These are phyloP conservation scores for Ophiothrix spiculata DNA, from an alignment of 35 echinoderm and acorn worm genomes.

Conservation along the genomic window DNA sequence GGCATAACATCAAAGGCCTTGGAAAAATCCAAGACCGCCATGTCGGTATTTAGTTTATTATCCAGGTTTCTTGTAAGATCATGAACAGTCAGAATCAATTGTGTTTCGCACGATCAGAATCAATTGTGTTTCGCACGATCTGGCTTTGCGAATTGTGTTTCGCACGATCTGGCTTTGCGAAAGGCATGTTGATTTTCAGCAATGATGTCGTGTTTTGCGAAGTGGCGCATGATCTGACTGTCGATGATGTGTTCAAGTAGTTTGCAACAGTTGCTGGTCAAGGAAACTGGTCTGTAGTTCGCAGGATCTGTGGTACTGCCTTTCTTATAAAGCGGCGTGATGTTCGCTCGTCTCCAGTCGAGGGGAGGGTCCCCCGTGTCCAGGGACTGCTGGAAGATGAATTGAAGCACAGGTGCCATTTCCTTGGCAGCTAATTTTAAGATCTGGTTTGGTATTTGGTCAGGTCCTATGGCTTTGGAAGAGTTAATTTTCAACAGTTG, in stretches of 20 bases:
- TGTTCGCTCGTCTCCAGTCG: slow-evolving; percentile 24
- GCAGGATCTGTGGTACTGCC: slow-evolving; percentile 22
- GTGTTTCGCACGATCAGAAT: too few relatives aligned
- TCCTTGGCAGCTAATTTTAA: slow-evolving; percentile 32
- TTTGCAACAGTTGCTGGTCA: slow-evolving; percentile 40
- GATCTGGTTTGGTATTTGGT: slow-evolving; percentile 6
- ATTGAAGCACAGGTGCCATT: slow-evolving; percentile 10
- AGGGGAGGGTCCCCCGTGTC: slow-evolving; percentile 23
- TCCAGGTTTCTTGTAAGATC: slow-evolving; percentile 14
- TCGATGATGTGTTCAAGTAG: slow-evolving; percentile 29
- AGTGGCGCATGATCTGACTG: slow-evolving; percentile 15
- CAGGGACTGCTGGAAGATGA: slow-evolving; percentile 38
- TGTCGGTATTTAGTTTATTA: slow-evolving; percentile 8
- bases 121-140: too few relatives aligned
- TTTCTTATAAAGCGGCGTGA: slow-evolving; percentile 44
- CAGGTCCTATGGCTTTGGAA: slow-evolving; percentile 20
- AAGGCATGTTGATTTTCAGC: slow-evolving; percentile 29
- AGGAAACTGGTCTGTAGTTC: slow-evolving; percentile 45
- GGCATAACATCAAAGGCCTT: slow-evolving; percentile 27
- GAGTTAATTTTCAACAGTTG: background rate
- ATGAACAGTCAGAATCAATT: slow-evolving; percentile 33
- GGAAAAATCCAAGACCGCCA: slow-evolving; percentile 12
- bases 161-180: slow-evolving; percentile 18
- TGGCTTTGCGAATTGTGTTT: too few relatives aligned
- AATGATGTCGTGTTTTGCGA: slow-evolving; percentile 16